phyloP scores from a whole-genome alignment of 2,113 vertebrate genomes.

The Pelobates fuscus region DNA sequence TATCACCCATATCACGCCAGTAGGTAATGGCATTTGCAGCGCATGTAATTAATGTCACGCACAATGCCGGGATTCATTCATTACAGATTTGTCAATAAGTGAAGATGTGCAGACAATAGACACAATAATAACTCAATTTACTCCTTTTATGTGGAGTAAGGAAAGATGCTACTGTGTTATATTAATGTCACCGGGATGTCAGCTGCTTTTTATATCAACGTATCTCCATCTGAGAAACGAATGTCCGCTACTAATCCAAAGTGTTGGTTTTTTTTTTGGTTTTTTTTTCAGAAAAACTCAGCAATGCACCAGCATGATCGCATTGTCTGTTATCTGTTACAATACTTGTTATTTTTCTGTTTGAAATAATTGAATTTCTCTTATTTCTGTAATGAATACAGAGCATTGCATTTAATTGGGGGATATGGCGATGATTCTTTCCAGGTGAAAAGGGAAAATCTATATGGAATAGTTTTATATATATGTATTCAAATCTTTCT shows the following conservation, averaged over 20 bases:
- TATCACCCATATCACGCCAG: neutral
- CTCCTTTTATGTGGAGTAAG: neutral
- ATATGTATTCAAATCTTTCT: no score
- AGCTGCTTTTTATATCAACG: constrained; percentile 11
- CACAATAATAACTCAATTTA: constrained; percentile 7
- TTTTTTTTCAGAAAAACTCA: no score
- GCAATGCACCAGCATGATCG: no score
- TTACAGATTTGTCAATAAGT: neutral
- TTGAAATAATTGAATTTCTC: no score
- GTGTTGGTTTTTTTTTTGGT: no score
- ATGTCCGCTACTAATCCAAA: neutral
- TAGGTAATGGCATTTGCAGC: neutral
- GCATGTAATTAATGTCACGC: neutral
- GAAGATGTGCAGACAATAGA: constrained; percentile 12
- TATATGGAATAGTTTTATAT: no score
- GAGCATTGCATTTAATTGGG: no score
- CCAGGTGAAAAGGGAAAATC: no score
- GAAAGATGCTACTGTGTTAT: neutral
- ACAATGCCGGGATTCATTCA: neutral
- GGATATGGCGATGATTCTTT: no score
- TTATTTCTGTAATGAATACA: no score
- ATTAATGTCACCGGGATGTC: neutral
- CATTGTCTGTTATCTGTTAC: no score
- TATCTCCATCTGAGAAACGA: constrained; percentile 9
- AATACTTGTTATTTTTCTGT: no score